A percentile compares a stretch with the other conserved stretches of the same genome.
phyloP scores from a whole-genome alignment of 1,140 invertebrate species.

The Aphis gossypii region DNA sequence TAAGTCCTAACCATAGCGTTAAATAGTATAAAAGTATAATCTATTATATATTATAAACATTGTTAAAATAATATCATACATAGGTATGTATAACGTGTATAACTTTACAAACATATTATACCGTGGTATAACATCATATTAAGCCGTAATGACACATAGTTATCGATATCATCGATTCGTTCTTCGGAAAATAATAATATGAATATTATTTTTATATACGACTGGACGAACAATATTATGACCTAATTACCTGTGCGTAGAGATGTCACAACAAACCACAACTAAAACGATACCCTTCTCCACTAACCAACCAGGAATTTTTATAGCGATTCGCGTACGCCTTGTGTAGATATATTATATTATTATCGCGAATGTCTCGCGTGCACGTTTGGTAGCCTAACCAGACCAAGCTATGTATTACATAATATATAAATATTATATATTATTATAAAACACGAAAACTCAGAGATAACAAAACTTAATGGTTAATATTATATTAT shows the following conservation, averaged over 20 bases:
- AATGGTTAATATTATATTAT: no score
- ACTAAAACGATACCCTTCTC: neutral
- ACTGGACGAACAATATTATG: neutral
- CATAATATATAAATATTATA: neutral
- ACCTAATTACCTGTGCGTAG: neutral
- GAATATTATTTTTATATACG: neutral
- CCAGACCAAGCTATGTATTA: neutral
- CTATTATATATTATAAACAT: neutral
- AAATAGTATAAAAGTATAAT: neutral
- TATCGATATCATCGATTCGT: neutral
- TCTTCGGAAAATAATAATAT: neutral
- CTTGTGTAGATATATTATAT: neutral
- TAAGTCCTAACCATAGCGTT: no score
- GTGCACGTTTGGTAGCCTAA: slow-evolving; percentile 6
- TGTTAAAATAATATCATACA: neutral
- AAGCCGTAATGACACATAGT: neutral
- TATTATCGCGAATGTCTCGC: neutral
- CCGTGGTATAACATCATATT: neutral
- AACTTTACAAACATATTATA: neutral
- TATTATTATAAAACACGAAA: neutral
- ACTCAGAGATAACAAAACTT: no score
- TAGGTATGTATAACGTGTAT: neutral
- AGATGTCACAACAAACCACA: neutral
- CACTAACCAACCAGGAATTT: neutral
- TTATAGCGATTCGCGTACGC: neutral